phyloP scores from a whole-genome alignment of 1,140 invertebrate genomes.

The Colletes gigas region DNA sequence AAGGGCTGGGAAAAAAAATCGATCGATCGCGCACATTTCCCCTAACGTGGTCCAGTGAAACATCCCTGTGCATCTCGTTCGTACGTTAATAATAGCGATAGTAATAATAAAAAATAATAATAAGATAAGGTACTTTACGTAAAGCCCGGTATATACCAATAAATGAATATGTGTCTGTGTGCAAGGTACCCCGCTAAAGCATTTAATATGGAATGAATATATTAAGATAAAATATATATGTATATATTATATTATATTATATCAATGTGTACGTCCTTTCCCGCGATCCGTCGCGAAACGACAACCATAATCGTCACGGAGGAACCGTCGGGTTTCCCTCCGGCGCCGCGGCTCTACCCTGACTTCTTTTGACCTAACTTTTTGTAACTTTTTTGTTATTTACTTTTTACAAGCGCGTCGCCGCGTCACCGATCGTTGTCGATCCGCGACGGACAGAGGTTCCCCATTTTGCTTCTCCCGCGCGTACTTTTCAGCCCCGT shows the following conservation, averaged over 20 bases:
- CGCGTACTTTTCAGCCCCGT: background rate
- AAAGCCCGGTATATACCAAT: constrained; percentile 75
- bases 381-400: constrained; percentile 28
- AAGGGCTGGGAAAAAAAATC: too few species aligned
- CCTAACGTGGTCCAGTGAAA: background rate
- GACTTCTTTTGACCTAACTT: constrained; percentile 14
- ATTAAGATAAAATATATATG: constrained; percentile 77
- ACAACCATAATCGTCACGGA: constrained; percentile 23
- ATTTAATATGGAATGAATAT: constrained; percentile 80
- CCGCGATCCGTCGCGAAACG: constrained; percentile 41
- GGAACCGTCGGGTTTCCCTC: background rate
- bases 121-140: constrained; percentile 76
- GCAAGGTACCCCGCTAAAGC: constrained; percentile 77
- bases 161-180: constrained; percentile 73
- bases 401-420: constrained; percentile 36
- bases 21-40: background rate
- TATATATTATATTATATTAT: constrained; percentile 61
- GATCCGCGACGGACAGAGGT: constrained; percentile 34
- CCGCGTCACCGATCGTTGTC: constrained; percentile 29
- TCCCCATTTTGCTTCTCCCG: background rate
- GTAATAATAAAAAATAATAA: constrained; percentile 69
- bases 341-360: constrained; percentile 19
- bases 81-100: constrained; percentile 54
- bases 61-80: background rate
- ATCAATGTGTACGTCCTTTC: constrained; percentile 60